These are phyloP conservation scores for Eurosta solidaginis DNA, from an alignment of 1,140 invertebrate genomes.

Conservation along the genomic window DNA sequence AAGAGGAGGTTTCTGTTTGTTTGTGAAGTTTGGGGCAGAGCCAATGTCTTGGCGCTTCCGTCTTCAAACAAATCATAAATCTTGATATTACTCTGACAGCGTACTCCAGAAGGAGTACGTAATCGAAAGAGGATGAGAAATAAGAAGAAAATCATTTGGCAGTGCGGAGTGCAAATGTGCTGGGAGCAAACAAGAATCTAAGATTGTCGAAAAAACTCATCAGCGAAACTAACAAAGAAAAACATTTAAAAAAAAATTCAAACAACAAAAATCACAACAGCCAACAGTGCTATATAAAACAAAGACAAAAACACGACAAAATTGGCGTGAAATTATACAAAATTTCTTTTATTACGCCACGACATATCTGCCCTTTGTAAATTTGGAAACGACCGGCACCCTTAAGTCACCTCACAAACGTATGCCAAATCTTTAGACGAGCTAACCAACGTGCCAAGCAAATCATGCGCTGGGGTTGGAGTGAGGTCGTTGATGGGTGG, in stretches of 20 bases:
- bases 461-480: background rate
- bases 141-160: background rate
- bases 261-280: constrained; percentile 45
- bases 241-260: constrained; percentile 35
- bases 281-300: constrained; percentile 46
- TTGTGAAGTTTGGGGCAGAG: constrained; percentile 6
- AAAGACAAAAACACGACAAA: constrained; percentile 38
- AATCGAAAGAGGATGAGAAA: no score
- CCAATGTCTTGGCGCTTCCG: constrained; percentile 37
- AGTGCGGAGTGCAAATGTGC: background rate
- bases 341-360: constrained; percentile 29
- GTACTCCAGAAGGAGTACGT: background rate
- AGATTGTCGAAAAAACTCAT: background rate
- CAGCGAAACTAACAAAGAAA: constrained; percentile 7
- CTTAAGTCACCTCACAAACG: background rate
- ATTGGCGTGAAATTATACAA: constrained; percentile 59
- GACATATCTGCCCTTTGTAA: background rate
- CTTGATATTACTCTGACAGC: background rate
- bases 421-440: no score
- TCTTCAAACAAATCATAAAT: constrained; percentile 38
- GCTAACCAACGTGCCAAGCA: background rate
- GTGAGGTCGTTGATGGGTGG: background rate
- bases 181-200: background rate
- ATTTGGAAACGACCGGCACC: background rate
- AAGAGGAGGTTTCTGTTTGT: constrained; percentile 4